Evolutionary conservation across 1,140 invertebrate genomes (phyloP).

Genomic region (Drosophila equinoxialis): DNA sequence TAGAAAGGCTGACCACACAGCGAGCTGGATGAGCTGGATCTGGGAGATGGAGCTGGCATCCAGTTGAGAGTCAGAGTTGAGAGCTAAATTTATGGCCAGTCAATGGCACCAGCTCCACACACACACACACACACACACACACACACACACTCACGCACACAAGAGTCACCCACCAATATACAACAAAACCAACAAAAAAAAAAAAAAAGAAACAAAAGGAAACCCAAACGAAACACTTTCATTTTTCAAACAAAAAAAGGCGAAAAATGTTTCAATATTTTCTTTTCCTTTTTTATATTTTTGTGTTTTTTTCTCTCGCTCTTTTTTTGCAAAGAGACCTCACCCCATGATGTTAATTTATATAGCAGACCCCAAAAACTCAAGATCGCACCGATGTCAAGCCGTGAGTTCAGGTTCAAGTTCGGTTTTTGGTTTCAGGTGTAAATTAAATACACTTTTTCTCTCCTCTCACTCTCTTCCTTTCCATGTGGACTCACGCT

Average conservation of each 20-base stretch:
- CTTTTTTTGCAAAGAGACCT: conserved; percentile 50
- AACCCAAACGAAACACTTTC: conserved; percentile 76
- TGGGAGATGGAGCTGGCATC: conserved; percentile 40
- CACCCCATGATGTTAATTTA: conserved; percentile 80
- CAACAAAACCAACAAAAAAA: background rate
- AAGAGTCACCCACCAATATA: conserved; percentile 14
- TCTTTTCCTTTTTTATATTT: conserved; percentile 4
- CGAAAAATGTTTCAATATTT: conserved; percentile 65
- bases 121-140: conserved; percentile 9
- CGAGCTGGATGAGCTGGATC: conserved; percentile 70
- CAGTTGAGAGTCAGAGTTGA: conserved; percentile 45
- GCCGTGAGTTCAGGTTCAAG: conserved; percentile 71
- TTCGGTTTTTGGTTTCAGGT: conserved; percentile 75
- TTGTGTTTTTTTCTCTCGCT: conserved; percentile 39
- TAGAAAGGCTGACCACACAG: conserved; percentile 79
- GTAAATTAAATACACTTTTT: conserved; percentile 77
- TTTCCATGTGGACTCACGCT: conserved; percentile 41
- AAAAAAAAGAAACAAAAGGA: conserved; percentile 38
- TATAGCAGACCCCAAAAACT: conserved; percentile 54
- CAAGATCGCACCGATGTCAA: conserved; percentile 39
- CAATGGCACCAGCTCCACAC: conserved; percentile 73
- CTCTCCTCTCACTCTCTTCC: background rate
- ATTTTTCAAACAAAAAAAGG: conserved; percentile 63
- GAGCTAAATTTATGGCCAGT: conserved; percentile 69
- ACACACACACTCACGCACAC: background rate